Percentiles rank a stretch among this genome's conserved stretches.
phyloP scores from a whole-genome alignment of 2,113 vertebrate genomes.

The Elgaria multicarinata region DNA sequence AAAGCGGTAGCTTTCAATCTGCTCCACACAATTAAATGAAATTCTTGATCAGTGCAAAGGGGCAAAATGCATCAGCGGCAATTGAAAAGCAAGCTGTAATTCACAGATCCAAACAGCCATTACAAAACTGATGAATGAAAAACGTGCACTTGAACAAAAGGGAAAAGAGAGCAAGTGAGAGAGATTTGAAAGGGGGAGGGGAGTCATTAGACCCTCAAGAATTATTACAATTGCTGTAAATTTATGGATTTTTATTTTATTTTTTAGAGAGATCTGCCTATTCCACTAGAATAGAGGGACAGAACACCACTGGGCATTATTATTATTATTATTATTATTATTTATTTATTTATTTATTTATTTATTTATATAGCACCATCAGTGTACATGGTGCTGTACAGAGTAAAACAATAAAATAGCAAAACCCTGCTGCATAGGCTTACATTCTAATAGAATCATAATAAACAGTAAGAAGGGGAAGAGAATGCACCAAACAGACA shows the following conservation, averaged over 20 bases:
- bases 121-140: background rate
- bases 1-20: background rate
- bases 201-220: background rate
- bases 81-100: slow-evolving; percentile 1
- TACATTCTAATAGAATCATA: too few species aligned
- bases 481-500: too few species aligned
- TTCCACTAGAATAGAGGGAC: background rate
- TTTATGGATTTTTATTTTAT: background rate
- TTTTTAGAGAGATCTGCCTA: background rate
- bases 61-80: background rate
- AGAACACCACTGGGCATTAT: background rate
- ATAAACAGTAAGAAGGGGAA: too few species aligned
- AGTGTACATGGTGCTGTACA: too few species aligned
- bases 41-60: background rate
- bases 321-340: too few species aligned
- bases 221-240: background rate
- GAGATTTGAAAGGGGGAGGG: background rate
- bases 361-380: too few species aligned
- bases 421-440: too few species aligned
- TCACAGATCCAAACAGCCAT: background rate
- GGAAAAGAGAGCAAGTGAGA: too few species aligned
- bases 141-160: background rate
- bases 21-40: slow-evolving; percentile 2
- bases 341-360: too few species aligned
- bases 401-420: too few species aligned